A percentile compares a stretch with the other conserved stretches of the same genome.
Evolutionary conservation across 2,113 vertebrate species (phyloP).

Genomic region (Siniperca chuatsi): DNA sequence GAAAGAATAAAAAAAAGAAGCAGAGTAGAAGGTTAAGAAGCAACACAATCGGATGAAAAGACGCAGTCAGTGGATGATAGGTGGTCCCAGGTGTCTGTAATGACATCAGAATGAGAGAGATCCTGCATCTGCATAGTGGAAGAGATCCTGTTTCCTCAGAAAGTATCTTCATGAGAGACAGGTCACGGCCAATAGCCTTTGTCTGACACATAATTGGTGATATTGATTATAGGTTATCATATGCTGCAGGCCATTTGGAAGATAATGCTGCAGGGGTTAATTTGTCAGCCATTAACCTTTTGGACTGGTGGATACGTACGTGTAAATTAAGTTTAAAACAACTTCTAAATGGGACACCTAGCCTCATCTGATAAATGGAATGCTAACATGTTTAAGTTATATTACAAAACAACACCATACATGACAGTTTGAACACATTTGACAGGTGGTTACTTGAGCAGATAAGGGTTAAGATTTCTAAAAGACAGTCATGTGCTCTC

Average conservation of each 20-base stretch:
- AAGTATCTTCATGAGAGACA: constrained; percentile 81
- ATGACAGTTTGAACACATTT: constrained; percentile 32
- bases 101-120: constrained; percentile 83
- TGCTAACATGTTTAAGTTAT: constrained; percentile 73
- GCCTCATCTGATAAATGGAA: constrained; percentile 77
- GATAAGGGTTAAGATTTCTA: constrained; percentile 35
- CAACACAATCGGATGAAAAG: constrained; percentile 42
- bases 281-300: constrained; percentile 88
- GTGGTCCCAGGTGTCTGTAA: constrained; percentile 85
- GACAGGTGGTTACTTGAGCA: constrained; percentile 33
- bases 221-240: constrained; percentile 92
- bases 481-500: constrained; percentile 24
- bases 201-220: constrained; percentile 87
- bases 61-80: constrained; percentile 63
- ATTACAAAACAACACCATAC: constrained; percentile 65
- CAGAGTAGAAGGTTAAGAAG: constrained; percentile 24
- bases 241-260: constrained; percentile 86
- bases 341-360: constrained; percentile 80
- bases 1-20: constrained; percentile 10
- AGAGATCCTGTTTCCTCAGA: constrained; percentile 85
- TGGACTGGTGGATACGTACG: constrained; percentile 75
- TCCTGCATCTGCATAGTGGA: constrained; percentile 77
- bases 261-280: constrained; percentile 87
- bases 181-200: constrained; percentile 85
- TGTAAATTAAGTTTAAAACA: constrained; percentile 87